Percentiles rank a stretch among this genome's conserved stretches.
phyloP scores from a whole-genome alignment of 2,888 invertebrate species.

The Clepsis dumicolana region DNA sequence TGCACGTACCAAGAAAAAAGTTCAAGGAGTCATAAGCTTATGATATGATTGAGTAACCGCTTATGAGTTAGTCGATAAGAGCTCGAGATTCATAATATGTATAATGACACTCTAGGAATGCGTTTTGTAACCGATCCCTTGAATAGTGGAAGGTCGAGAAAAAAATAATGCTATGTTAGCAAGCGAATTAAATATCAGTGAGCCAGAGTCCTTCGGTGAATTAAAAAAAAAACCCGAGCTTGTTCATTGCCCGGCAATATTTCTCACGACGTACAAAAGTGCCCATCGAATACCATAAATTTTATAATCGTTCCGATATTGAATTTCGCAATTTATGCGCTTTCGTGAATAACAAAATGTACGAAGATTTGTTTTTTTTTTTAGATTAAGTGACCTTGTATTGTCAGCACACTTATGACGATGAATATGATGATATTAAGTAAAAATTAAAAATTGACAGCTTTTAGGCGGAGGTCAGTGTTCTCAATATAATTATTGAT shows the following conservation, averaged over 20 bases:
- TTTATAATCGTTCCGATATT: conserved; percentile 73
- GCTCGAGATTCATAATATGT: conserved; percentile 19
- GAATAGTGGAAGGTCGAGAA: conserved; percentile 51
- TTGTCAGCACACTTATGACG: conserved; percentile 50
- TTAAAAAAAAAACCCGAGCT: conserved; percentile 65
- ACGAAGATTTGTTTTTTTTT: conserved; percentile 58
- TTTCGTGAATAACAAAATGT: conserved; percentile 57
- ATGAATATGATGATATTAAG: conserved; percentile 34
- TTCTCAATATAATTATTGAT: conserved; percentile 16
- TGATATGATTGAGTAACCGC: conserved; percentile 32
- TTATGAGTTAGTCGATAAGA: conserved; percentile 7
- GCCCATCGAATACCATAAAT: conserved; percentile 71
- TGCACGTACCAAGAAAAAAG: conserved; percentile 36
- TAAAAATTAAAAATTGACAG: conserved; percentile 22
- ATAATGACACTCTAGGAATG: conserved; percentile 32
- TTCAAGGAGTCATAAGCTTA: conserved; percentile 40
- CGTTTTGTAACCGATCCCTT: conserved; percentile 31
- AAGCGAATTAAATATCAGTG: conserved; percentile 51
- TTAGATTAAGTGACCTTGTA: conserved; percentile 60
- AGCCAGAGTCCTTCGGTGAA: conserved; percentile 66
- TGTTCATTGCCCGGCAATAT: conserved; percentile 67
- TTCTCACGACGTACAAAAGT: conserved; percentile 70
- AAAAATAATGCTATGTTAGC: conserved; percentile 53
- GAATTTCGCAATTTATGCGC: conserved; percentile 72
- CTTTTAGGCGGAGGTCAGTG: conserved; percentile 24